Percentiles rank a stretch among this genome's conserved stretches.
Evolutionary conservation across 2,888 invertebrate genomes (phyloP).

Genomic region (Dicyrtoma fusca): DNA sequence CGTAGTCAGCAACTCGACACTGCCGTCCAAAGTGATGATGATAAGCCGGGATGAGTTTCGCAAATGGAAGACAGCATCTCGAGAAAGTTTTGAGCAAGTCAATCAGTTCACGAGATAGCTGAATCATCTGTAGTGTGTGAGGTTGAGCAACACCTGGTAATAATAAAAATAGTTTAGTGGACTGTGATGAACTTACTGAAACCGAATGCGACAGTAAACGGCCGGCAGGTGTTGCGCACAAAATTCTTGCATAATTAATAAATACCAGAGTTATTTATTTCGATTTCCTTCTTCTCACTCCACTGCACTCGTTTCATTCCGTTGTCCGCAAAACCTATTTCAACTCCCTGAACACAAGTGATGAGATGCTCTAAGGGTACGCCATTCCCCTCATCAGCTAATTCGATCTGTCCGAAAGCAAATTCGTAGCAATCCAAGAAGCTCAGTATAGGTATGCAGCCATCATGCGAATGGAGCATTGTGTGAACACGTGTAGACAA

Average conservation of each 20-base stretch:
- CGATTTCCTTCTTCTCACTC: constrained; percentile 51
- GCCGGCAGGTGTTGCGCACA: not conserved
- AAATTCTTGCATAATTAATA: not conserved
- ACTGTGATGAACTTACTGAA: not conserved
- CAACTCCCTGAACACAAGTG: constrained; percentile 77
- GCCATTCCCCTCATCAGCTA: constrained; percentile 67
- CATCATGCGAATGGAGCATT: constrained; percentile 74
- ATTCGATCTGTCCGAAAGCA: constrained; percentile 68
- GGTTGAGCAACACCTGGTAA: constrained; percentile 23
- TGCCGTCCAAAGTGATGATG: constrained; percentile 96
- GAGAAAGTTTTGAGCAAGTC: constrained; percentile 82
- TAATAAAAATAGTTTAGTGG: not conserved
- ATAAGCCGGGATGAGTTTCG: constrained; percentile 90
- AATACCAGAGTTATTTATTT: constrained; percentile 20
- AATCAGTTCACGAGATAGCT: constrained; percentile 80
- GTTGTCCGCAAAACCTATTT: constrained; percentile 63
- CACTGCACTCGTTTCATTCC: constrained; percentile 66
- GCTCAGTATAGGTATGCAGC: constrained; percentile 76
- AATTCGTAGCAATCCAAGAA: constrained; percentile 80
- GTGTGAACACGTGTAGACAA: constrained; percentile 70
- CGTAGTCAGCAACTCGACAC: constrained; percentile 93
- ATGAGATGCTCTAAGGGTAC: constrained; percentile 89
- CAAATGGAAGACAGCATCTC: constrained; percentile 78
- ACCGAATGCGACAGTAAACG: not conserved
- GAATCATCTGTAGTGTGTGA: constrained; percentile 72